Conservation (phyloP, 2,888 invertebrate species). For the Anodontia alba region DNA sequence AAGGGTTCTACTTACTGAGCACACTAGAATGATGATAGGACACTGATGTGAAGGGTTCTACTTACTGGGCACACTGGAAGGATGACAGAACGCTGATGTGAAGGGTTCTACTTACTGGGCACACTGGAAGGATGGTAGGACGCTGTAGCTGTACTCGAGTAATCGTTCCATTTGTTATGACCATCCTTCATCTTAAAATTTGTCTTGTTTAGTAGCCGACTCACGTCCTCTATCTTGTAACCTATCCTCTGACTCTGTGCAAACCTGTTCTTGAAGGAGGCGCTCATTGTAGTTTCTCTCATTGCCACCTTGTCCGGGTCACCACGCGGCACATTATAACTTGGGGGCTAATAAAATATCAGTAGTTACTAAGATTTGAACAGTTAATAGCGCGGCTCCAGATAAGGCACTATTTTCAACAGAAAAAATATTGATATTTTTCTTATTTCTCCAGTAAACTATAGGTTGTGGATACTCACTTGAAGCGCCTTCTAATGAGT, state of each 20-base stretch:
- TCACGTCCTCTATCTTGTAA: constrained; percentile 71
- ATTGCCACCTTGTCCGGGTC: constrained; percentile 74
- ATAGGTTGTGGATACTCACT: too few species aligned
- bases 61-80: too few species aligned
- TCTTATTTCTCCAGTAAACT: too few species aligned
- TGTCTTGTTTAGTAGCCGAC: constrained; percentile 71
- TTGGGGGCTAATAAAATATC: constrained; percentile 76
- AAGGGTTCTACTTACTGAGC: too few species aligned
- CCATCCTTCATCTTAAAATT: constrained; percentile 80
- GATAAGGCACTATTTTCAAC: too few species aligned
- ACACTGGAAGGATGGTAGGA: constrained; percentile 58
- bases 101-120: constrained; percentile 41
- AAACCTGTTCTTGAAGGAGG: constrained; percentile 64
- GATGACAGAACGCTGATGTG: too few species aligned
- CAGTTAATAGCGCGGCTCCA: not conserved
- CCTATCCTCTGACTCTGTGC: constrained; percentile 43
- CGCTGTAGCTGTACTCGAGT: constrained; percentile 68
- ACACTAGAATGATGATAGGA: too few species aligned
- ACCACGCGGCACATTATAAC: constrained; percentile 80
- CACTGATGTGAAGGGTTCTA: too few species aligned
- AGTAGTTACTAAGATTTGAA: not conserved
- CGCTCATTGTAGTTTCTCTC: constrained; percentile 74
- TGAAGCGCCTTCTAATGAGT: too few species aligned
- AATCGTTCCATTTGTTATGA: constrained; percentile 76
- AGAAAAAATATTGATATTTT: too few species aligned